Base-by-base conservation (phyloP, 2,888 invertebrate species). In the Stramonita haemastoma region DNA sequence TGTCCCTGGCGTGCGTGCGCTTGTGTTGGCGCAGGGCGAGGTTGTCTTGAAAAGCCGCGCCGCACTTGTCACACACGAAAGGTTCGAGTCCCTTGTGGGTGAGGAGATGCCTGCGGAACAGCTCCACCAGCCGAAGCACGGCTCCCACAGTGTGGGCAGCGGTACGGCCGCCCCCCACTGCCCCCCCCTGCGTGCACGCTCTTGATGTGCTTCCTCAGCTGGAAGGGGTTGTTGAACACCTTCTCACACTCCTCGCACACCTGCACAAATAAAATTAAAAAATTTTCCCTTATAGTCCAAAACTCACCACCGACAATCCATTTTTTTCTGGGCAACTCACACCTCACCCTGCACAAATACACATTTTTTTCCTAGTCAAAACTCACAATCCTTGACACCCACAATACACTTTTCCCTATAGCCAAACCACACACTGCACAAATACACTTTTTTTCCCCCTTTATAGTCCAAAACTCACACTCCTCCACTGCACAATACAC, bases 11-110 rank as follows among this genome's bases (percentile, higher is more conserved):
- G 66, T 88, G 88, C 8, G 83, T 17, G 46, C 87, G 87, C 19
- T 87, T 87, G 87, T 87, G 87, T 22, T 66, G 86, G 86, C 86
- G 86, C 19, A 86, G 66, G 34, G 66, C 86, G 0, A 86, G 66
- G 86, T 86, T 85, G 66, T 86, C 86, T 4, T 22, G 22, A 66
- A 86, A 86, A 19, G 29, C 86, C 26, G 22, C 60, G 22, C 32
- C 66, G 8, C 86, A 86, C 34, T 66, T 86, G 5, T 86, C 86
- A n/a, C 86, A 86, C 26, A 66, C 60, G 22, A 86, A 86, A 8
- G 86, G 86, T 22, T 86, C 66, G 26, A n/a, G 13, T 2, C 86
- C 86, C 34, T 34, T 29, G 34, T 86, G 85, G 34, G 86, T 86
- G 17, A 86, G 86, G 6, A 86, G 86, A 22, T 86, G 86, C 4